These are phyloP conservation scores for Patagioenas fasciata DNA, from an alignment of 2,113 vertebrate genomes.

Conservation along the genomic window DNA sequence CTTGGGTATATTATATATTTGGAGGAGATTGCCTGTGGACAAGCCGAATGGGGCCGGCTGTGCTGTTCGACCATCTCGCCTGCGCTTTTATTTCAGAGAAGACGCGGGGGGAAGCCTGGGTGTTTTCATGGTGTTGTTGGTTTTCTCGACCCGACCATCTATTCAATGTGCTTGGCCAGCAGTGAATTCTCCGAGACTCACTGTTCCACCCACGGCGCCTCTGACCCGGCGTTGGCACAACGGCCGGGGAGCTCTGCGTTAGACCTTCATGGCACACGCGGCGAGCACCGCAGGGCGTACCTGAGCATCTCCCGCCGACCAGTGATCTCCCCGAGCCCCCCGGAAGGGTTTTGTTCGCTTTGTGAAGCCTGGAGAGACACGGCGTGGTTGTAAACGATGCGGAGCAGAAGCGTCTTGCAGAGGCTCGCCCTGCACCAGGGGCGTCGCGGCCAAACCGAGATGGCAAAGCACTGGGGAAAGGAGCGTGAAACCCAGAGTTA, in stretches of 20 bases:
- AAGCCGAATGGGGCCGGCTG: fast-evolving
- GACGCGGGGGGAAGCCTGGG: not conserved
- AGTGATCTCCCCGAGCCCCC: not conserved
- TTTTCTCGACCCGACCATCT: not conserved
- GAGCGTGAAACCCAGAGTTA: not conserved
- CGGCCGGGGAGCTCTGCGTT: fast-evolving
- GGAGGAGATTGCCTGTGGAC: not conserved
- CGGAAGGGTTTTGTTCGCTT: not conserved
- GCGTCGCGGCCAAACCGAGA: not conserved
- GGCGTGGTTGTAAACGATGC: not conserved
- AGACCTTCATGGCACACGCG: fast-evolving
- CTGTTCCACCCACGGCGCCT: fast-evolving
- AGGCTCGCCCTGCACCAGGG: not conserved
- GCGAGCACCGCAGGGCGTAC: fast-evolving
- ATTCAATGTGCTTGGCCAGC: not conserved
- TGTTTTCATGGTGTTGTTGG: fast-evolving
- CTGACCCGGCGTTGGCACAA: fast-evolving
- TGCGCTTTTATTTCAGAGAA: too few species aligned
- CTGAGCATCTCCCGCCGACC: not conserved
- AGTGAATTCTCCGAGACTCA: fast-evolving
- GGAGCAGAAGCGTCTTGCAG: fast-evolving
- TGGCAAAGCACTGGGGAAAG: not conserved
- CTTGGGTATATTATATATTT: fast-evolving
- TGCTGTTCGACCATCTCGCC: not conserved
- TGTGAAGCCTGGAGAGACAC: not conserved